These are phyloP conservation scores for Lampris megalopsis DNA, from an alignment of 2,113 vertebrate species.

Conservation along the genomic window DNA sequence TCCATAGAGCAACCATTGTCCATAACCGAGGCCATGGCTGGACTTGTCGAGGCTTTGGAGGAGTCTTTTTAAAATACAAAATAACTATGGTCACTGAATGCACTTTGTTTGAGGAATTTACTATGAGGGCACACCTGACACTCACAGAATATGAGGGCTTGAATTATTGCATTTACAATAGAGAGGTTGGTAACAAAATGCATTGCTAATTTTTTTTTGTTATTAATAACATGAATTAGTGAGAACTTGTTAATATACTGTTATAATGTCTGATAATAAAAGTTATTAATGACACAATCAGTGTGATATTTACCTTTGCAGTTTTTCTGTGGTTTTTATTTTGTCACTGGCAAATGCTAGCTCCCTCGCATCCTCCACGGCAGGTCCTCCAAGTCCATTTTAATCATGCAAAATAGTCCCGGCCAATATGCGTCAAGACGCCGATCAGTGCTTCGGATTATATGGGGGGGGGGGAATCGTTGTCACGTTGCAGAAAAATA, in stretches of 20 bases:
- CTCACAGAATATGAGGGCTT: background rate
- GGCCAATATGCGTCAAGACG: constrained; percentile 55
- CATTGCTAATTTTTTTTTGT: background rate
- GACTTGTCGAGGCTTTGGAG: constrained; percentile 14
- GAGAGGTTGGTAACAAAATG: background rate
- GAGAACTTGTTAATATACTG: background rate
- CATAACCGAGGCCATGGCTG: constrained; percentile 63
- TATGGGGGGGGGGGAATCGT: background rate
- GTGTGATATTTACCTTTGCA: constrained; percentile 58
- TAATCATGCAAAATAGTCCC: constrained; percentile 50
- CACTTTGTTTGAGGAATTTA: background rate
- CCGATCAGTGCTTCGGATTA: constrained; percentile 27
- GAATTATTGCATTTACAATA: background rate
- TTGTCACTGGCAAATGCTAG: constrained; percentile 36
- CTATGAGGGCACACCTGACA: no score
- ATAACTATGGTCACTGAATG: constrained; percentile 10
- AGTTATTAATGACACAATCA: background rate
- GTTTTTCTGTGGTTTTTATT: constrained; percentile 25
- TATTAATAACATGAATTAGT: background rate
- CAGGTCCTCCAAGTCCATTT: constrained; percentile 72
- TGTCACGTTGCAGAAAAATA: constrained; percentile 7
- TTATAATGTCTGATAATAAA: background rate
- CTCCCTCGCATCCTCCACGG: constrained; percentile 65
- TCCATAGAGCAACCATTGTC: constrained; percentile 74
- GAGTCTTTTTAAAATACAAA: constrained; percentile 29